Evolutionary conservation across 2,113 vertebrate species (phyloP), one percentile per base, ranked within the genome.

Genomic region (Sinosuthora webbiana): DNA sequence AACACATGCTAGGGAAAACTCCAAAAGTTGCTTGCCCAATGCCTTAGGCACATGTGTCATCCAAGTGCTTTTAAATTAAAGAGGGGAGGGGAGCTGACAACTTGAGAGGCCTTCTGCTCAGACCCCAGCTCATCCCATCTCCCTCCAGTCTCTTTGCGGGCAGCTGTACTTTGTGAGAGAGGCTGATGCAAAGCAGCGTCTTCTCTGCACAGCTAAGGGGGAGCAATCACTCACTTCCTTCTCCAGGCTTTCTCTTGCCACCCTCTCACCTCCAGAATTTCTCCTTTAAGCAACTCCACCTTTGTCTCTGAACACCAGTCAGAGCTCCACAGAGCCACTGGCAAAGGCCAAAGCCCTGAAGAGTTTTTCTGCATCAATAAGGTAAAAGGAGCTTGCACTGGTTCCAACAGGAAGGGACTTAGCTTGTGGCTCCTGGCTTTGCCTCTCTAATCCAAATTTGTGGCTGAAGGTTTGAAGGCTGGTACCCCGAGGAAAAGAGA

Each of bases 221-320:
- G 8, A 0, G 0, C 22, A 47, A 11, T 33, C 0, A 0, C 28
- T 47, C 22, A 14, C 22, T 81, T 68, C 6, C 11, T 57, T 7
- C 22, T 49, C 11, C 28, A 33, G 42, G 6, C 52, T 49, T 22
- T 13, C 41, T 21, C 42, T 68, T 81, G 42, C 42, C 42, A 16
- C 33, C 33, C 10, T 21, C 52, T 47, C 28, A 27, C n/a, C 22
- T 47, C 22, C 42, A 33, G 13, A 57, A 57, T 33, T 81, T 68
- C 52, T 68, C 17, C 22, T 57, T 57, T 57, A 47, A n/a, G 11
- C 13, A 17, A 22, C 14, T 47, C 13, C 41, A 67, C 10, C 10
- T 81, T 47, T 68, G 17, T 15, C n/a, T 80, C 28, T 17, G 47
- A 81, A 22, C 27, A 56, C n/a, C 33, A 33, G 21, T 4, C 5